These are phyloP conservation scores for Drosophila kikkawai DNA, from an alignment of 1,140 invertebrate species.

Conservation along the genomic window DNA sequence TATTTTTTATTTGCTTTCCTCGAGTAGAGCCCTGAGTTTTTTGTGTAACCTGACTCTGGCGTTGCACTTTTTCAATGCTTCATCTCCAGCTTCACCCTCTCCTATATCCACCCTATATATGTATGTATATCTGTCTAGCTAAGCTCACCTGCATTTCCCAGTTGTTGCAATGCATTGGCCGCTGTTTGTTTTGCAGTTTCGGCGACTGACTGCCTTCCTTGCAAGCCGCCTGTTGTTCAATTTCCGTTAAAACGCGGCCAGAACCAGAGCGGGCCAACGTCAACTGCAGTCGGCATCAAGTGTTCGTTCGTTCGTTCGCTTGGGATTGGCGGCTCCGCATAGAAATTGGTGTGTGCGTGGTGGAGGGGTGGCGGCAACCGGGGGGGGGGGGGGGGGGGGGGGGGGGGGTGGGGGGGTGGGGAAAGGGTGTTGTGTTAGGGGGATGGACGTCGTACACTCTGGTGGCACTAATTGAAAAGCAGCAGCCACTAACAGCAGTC, in stretches of 20 bases:
- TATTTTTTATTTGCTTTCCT: slow-evolving; percentile 31
- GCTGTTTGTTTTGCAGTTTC: slow-evolving; percentile 59
- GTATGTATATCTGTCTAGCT: slow-evolving; percentile 33
- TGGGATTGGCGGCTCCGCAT: slow-evolving; percentile 34
- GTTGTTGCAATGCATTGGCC: slow-evolving; percentile 63
- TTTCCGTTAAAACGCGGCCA: slow-evolving; percentile 72
- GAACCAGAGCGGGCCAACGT: slow-evolving; percentile 44
- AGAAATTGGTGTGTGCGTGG: slow-evolving; percentile 51
- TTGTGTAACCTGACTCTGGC: slow-evolving; percentile 46
- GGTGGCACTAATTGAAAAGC: slow-evolving; percentile 80
- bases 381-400: no score
- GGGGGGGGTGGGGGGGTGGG: no score
- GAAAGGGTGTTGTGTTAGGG: background rate
- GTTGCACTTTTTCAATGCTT: slow-evolving; percentile 72
- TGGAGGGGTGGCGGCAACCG: slow-evolving; percentile 11
- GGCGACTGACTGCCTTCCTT: slow-evolving; percentile 49
- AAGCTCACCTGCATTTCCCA: slow-evolving; percentile 61
- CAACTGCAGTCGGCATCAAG: slow-evolving; percentile 76
- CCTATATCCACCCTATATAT: background rate
- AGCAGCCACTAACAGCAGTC: slow-evolving; percentile 61
- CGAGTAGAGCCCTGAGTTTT: slow-evolving; percentile 18
- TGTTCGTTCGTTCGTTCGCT: slow-evolving; percentile 51
- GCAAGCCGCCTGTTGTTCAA: slow-evolving; percentile 76
- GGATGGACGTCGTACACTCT: slow-evolving; percentile 32
- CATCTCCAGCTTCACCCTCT: background rate